Conservation (phyloP, 2,797 vertebrate species). For the Borostomias antarcticus region DNA sequence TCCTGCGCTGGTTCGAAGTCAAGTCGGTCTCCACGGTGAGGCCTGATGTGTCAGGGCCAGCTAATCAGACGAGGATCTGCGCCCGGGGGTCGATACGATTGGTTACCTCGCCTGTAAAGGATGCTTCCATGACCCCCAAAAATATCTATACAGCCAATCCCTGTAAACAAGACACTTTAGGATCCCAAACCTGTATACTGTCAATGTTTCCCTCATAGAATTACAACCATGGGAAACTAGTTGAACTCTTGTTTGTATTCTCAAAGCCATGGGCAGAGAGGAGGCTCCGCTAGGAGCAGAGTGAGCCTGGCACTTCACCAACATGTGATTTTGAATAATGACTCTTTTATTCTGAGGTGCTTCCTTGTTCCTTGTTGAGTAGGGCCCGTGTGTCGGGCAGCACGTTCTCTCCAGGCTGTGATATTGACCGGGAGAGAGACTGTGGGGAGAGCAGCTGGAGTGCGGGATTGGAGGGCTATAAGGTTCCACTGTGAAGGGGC, state of each 20-base stretch:
- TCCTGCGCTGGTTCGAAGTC: slow-evolving; percentile 84
- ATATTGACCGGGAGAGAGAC: background rate
- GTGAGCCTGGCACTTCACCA: slow-evolving; percentile 32
- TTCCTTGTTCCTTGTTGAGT: background rate
- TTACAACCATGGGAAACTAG: no score
- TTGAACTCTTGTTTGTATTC: no score
- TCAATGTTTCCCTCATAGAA: slow-evolving; percentile 48
- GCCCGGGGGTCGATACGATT: slow-evolving; percentile 59
- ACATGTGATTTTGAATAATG: slow-evolving; percentile 3
- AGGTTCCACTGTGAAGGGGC: slow-evolving; percentile 18
- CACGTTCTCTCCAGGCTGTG: background rate
- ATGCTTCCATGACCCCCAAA: slow-evolving; percentile 26
- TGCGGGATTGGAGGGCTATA: slow-evolving; percentile 2
- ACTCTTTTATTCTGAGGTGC: background rate
- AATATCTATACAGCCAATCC: slow-evolving; percentile 43
- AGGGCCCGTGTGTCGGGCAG: background rate
- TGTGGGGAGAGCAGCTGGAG: background rate
- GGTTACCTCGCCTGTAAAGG: slow-evolving; percentile 57
- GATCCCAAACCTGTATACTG: slow-evolving; percentile 29
- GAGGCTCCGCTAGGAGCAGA: no score
- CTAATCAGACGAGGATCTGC: slow-evolving; percentile 53
- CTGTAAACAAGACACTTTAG: background rate
- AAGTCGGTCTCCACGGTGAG: slow-evolving; percentile 76
- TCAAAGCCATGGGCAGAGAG: no score
- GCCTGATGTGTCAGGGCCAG: no score